Percentiles rank a stretch among this genome's conserved stretches.
phyloP scores from a whole-genome alignment of 2,797 vertebrate species.

The Pygocentrus nattereri region DNA sequence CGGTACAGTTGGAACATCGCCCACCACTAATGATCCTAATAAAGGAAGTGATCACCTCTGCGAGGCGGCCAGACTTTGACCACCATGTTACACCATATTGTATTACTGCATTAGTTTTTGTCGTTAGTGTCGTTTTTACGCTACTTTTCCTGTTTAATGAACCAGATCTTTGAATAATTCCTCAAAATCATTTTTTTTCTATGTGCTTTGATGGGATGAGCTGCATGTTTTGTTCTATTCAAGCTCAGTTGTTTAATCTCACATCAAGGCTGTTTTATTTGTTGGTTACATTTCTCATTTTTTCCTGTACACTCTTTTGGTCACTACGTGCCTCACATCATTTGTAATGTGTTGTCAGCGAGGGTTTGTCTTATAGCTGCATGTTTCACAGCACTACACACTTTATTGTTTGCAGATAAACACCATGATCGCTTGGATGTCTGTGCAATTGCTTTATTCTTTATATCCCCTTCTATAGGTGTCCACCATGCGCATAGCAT shows the following conservation, averaged over 20 bases:
- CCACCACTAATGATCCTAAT: background rate
- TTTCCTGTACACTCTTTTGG: conserved; percentile 16
- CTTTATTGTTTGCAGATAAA: background rate
- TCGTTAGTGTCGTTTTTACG: background rate
- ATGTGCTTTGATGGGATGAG: background rate
- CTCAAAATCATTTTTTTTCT: conserved; percentile 4
- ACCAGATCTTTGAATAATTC: background rate
- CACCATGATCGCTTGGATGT: background rate
- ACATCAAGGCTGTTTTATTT: conserved; percentile 3
- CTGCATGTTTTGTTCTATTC: background rate
- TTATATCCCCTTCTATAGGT: background rate
- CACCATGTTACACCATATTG: background rate
- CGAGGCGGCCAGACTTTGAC: background rate
- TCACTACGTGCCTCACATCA: conserved; percentile 19
- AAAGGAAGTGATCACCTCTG: background rate
- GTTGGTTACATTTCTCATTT: conserved; percentile 1
- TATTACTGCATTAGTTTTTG: background rate
- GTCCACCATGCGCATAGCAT: conserved; percentile 8
- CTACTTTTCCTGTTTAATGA: background rate
- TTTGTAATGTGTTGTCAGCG: conserved; percentile 11
- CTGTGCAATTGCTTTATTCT: background rate
- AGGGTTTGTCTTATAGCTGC: background rate
- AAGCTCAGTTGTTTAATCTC: conserved; percentile 7
- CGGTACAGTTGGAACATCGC: background rate
- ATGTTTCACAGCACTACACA: conserved; percentile 15